These are phyloP conservation scores for Alviniconcha marisindica DNA, from an alignment of 1,140 invertebrate genomes.

Conservation along the genomic window DNA sequence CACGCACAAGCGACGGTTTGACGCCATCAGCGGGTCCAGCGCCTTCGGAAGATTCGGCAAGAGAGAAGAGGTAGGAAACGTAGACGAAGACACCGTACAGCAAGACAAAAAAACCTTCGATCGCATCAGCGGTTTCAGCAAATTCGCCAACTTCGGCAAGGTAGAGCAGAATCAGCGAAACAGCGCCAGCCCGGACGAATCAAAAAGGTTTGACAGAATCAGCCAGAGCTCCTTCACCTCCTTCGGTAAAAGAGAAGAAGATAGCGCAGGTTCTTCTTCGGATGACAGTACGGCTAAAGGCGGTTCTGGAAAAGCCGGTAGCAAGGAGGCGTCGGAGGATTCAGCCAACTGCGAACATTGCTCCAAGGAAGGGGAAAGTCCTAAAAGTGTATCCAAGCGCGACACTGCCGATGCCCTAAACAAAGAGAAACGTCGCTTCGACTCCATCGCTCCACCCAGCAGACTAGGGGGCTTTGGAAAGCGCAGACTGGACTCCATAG, in stretches of 20 bases:
- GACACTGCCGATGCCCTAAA: background rate
- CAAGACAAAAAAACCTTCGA: background rate
- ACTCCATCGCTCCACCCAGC: slow-evolving; percentile 24
- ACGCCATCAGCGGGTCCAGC: background rate
- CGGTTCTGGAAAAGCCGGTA: background rate
- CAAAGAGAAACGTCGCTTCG: slow-evolving; percentile 8
- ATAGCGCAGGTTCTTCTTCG: no score
- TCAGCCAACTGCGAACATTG: background rate
- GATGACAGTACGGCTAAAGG: background rate
- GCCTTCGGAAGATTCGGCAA: slow-evolving; percentile 13
- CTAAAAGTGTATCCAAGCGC: slow-evolving; percentile 16
- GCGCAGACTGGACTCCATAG: slow-evolving; percentile 28
- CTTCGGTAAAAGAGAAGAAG: slow-evolving; percentile 8
- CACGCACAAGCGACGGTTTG: background rate
- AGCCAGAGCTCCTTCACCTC: background rate
- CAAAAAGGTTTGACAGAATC: slow-evolving; percentile 15
- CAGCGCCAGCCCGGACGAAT: background rate
- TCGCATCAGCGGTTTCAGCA: background rate
- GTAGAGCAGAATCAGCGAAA: background rate
- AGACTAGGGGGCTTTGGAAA: background rate
- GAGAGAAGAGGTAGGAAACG: no score
- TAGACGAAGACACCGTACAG: background rate
- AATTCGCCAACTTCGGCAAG: background rate
- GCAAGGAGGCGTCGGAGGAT: background rate
- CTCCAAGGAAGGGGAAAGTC: background rate